Conservation (phyloP, 2,888 invertebrate genomes). For the Drosophila niveifrons region DNA sequence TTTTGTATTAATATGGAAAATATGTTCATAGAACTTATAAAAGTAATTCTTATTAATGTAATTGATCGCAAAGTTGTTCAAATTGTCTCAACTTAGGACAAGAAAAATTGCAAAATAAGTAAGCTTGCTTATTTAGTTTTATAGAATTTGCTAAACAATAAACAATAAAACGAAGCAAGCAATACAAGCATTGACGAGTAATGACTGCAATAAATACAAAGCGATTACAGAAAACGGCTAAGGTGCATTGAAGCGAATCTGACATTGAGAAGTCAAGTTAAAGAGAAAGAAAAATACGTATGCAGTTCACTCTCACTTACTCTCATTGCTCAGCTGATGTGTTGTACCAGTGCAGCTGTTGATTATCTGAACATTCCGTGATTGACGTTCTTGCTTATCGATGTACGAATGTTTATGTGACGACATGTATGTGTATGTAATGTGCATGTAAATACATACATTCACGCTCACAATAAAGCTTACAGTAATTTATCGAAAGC, state of each 20-base stretch:
- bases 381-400: constrained; percentile 33
- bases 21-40: background rate
- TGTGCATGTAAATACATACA: background rate
- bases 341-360: constrained; percentile 48
- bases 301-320: constrained; percentile 6
- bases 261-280: background rate
- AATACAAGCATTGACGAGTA: constrained; percentile 54
- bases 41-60: constrained; percentile 31
- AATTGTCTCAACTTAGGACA: constrained; percentile 9
- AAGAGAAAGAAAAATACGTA: background rate
- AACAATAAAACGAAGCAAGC: constrained; percentile 36
- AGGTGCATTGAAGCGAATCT: constrained; percentile 55
- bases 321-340: constrained; percentile 14
- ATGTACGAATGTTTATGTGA: too few relatives aligned
- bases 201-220: constrained; percentile 41
- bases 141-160: constrained; percentile 53
- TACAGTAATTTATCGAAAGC: constrained; percentile 52
- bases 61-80: constrained; percentile 6
- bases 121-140: constrained; percentile 1
- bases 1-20: background rate
- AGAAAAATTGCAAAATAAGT: constrained; percentile 8
- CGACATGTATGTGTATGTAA: constrained; percentile 1
- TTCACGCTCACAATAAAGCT: constrained; percentile 20
- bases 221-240: constrained; percentile 18
- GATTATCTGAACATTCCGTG: constrained; percentile 46